A percentile compares a stretch with the other conserved stretches of the same genome.
Conservation (phyloP, 2,888 invertebrate genomes). For the Hypsopygia costalis region DNA sequence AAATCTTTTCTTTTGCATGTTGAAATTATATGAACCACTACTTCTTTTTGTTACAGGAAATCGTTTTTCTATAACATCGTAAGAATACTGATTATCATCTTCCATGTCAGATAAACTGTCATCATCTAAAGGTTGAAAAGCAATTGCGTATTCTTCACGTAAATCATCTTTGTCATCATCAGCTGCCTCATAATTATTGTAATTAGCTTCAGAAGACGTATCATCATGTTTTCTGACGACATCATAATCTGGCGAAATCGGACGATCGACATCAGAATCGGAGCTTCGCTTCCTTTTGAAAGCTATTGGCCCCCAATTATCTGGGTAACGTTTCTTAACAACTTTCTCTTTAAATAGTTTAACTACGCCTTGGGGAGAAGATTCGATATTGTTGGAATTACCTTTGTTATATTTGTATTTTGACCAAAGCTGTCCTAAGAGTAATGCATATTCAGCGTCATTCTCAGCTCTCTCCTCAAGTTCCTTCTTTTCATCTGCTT, state of each 20-base stretch:
- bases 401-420: slow-evolving; percentile 74
- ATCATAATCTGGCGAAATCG: slow-evolving; percentile 48
- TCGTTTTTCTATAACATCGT: slow-evolving; percentile 75
- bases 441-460: slow-evolving; percentile 75
- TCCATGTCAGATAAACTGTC: slow-evolving; percentile 55
- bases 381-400: slow-evolving; percentile 49
- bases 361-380: slow-evolving; percentile 62
- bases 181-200: slow-evolving; percentile 53
- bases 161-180: slow-evolving; percentile 67
- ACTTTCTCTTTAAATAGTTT: slow-evolving; percentile 70
- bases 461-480: slow-evolving; percentile 51
- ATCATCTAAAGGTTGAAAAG: slow-evolving; percentile 72
- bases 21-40: slow-evolving; percentile 56
- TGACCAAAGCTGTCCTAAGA: slow-evolving; percentile 79
- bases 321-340: slow-evolving; percentile 65
- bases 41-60: slow-evolving; percentile 86
- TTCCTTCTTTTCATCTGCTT: slow-evolving; percentile 48
- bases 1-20: slow-evolving; percentile 52
- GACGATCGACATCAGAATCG: slow-evolving; percentile 40
- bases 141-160: slow-evolving; percentile 68
- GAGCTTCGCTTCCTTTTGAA: slow-evolving; percentile 74
- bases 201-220: slow-evolving; percentile 43
- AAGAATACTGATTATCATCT: slow-evolving; percentile 64
- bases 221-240: slow-evolving; percentile 37
- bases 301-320: slow-evolving; percentile 75